phyloP scores from a whole-genome alignment of 2,113 vertebrate genomes.

The Noctilio leporinus region DNA sequence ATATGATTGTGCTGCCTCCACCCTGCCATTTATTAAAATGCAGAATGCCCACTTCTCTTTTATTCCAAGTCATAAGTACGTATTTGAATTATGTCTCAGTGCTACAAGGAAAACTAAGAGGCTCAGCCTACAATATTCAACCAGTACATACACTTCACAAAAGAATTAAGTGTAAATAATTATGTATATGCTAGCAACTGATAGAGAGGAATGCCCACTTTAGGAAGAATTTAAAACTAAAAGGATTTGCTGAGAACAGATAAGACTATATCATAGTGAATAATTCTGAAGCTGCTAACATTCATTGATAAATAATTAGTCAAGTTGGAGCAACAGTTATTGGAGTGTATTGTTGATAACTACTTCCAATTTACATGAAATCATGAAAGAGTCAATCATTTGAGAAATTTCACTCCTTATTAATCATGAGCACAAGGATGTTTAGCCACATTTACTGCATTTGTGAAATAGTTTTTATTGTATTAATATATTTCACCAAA shows the following conservation, averaged over 20 bases:
- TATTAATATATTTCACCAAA: background rate
- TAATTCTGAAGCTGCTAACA: background rate
- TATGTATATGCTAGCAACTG: background rate
- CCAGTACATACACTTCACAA: background rate
- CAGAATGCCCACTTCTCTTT: background rate
- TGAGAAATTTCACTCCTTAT: background rate
- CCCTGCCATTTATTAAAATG: background rate
- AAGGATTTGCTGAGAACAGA: background rate
- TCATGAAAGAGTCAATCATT: background rate
- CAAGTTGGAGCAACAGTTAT: background rate
- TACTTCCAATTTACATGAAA: conserved; percentile 10
- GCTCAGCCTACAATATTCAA: background rate
- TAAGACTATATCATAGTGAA: conserved; percentile 9
- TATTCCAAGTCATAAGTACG: background rate
- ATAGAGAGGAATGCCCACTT: background rate
- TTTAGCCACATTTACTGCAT: background rate
- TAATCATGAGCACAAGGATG: background rate
- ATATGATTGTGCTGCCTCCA: background rate
- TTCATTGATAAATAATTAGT: background rate
- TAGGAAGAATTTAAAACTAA: conserved; percentile 4
- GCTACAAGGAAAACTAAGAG: background rate
- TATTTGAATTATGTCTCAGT: background rate
- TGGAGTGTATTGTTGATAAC: background rate
- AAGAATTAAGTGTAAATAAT: background rate
- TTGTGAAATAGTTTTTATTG: background rate